These are phyloP conservation scores for Agrotis puta DNA, from an alignment of 2,888 invertebrate genomes.

Conservation along the genomic window DNA sequence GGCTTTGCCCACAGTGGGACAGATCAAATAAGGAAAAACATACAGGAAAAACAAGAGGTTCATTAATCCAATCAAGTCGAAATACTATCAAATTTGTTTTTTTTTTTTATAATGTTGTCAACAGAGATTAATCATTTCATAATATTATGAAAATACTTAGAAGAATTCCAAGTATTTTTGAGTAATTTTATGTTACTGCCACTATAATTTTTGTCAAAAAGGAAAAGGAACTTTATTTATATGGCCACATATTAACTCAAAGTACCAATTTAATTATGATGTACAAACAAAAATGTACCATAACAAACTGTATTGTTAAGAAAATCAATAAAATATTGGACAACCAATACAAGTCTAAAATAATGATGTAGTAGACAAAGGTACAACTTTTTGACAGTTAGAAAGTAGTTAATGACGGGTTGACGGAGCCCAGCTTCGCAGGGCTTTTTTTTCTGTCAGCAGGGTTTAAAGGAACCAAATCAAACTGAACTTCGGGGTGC, in stretches of 20 bases:
- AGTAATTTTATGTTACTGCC: constrained; percentile 12
- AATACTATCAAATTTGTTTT: too few relatives aligned
- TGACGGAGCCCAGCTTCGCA: background rate
- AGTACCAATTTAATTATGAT: too few relatives aligned
- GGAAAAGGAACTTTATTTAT: constrained; percentile 20
- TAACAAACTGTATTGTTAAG: background rate
- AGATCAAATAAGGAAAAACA: too few relatives aligned
- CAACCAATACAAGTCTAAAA: background rate
- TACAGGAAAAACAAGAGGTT: too few relatives aligned
- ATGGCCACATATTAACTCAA: too few relatives aligned
- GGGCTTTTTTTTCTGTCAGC: too few relatives aligned
- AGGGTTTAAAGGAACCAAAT: too few relatives aligned
- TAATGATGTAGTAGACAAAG: background rate
- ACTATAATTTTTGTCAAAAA: background rate
- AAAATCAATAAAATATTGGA: constrained; percentile 9
- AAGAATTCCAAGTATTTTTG: constrained; percentile 14
- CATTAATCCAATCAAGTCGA: background rate
- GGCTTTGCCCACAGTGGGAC: too few relatives aligned
- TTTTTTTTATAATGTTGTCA: too few relatives aligned
- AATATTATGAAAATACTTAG: background rate
- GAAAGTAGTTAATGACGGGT: constrained; percentile 33
- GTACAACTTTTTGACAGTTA: constrained; percentile 14
- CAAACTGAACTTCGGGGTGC: too few relatives aligned
- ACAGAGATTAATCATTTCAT: background rate
- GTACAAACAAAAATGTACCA: constrained; percentile 10